Conservation (phyloP, 2,888 invertebrate species). For the Chromoteleia sp. region DNA sequence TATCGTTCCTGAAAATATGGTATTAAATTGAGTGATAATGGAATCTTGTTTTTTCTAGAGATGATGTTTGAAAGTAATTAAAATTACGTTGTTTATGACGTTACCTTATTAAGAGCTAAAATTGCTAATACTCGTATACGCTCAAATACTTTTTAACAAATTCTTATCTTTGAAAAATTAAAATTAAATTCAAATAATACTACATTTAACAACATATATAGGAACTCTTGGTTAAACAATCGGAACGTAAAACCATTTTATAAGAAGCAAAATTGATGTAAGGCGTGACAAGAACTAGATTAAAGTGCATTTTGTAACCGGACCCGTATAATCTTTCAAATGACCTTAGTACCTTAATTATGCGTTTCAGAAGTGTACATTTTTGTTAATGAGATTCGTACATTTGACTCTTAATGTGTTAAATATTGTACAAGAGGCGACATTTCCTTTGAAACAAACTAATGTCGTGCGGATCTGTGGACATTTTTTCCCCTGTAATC, state of each 20-base stretch:
- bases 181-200: too few species aligned
- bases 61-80: too few species aligned
- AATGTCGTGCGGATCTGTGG: conserved; percentile 34
- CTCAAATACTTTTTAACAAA: too few species aligned
- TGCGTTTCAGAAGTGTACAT: conserved; percentile 26
- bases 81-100: too few species aligned
- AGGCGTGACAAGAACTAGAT: neutral
- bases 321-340: conserved; percentile 19
- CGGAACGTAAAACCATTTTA: too few species aligned
- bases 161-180: too few species aligned
- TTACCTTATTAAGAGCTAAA: too few species aligned
- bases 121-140: too few species aligned
- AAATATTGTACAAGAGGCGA: conserved; percentile 63
- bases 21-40: too few species aligned
- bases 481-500: conserved; percentile 68
- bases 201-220: too few species aligned
- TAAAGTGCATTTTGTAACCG: conserved; percentile 4
- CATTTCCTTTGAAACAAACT: conserved; percentile 61
- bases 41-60: too few species aligned
- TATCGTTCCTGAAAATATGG: conserved; percentile 4
- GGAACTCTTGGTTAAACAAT: too few species aligned
- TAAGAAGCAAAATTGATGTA: neutral
- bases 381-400: conserved; percentile 52
- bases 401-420: conserved; percentile 54
- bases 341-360: conserved; percentile 15